These are phyloP conservation scores for Ypsolopha scabrella DNA, from an alignment of 2,888 invertebrate genomes.

Conservation along the genomic window DNA sequence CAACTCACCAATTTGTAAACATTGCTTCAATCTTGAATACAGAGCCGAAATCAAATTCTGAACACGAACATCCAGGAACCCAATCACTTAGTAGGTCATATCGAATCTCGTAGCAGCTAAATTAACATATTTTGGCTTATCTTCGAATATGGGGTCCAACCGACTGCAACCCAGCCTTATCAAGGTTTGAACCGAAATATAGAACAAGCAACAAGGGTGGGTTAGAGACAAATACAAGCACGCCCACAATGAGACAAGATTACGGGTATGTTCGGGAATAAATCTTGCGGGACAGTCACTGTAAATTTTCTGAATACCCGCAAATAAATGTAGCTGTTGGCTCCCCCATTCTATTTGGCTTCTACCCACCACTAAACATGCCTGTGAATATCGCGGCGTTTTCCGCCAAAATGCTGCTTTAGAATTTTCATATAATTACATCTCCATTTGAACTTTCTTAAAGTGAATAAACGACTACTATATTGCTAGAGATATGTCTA, in stretches of 20 bases:
- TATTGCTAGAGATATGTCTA: not conserved
- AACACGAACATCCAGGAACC: constrained; percentile 52
- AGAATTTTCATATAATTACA: not conserved
- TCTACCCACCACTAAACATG: constrained; percentile 20
- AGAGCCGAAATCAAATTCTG: constrained; percentile 47
- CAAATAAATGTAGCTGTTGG: constrained; percentile 47
- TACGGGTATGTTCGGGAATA: constrained; percentile 55
- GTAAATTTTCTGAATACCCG: constrained; percentile 51
- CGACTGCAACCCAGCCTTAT: constrained; percentile 52
- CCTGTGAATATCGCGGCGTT: constrained; percentile 18
- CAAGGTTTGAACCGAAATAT: constrained; percentile 48
- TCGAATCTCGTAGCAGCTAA: constrained; percentile 47
- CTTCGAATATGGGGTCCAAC: constrained; percentile 52
- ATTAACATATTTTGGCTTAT: constrained; percentile 70
- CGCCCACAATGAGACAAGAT: constrained; percentile 59
- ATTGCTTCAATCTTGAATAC: constrained; percentile 43
- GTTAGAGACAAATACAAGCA: constrained; percentile 49
- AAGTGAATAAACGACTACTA: no score
- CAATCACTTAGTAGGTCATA: constrained; percentile 69
- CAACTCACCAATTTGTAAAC: constrained; percentile 56
- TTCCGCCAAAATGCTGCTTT: constrained; percentile 17
- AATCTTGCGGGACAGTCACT: constrained; percentile 57
- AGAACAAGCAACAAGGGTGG: constrained; percentile 39
- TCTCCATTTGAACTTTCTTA: not conserved
- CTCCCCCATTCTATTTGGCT: constrained; percentile 25